Evolutionary conservation across 2,113 vertebrate species (phyloP).

Genomic region (Coptodon rendalli): DNA sequence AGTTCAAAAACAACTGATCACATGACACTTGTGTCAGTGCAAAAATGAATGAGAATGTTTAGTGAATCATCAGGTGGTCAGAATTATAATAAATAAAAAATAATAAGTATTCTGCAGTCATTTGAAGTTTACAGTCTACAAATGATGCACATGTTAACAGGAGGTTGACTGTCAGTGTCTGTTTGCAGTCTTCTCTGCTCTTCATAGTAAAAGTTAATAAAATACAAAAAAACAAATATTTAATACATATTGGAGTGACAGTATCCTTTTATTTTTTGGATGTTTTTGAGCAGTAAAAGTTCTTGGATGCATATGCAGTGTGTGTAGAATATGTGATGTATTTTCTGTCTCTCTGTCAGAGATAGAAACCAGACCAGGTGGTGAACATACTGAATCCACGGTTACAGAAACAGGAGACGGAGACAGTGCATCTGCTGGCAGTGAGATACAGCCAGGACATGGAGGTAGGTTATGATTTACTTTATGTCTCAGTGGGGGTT

Average conservation of each 20-base stretch:
- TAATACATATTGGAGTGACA: background rate
- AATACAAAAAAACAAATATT: background rate
- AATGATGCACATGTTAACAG: background rate
- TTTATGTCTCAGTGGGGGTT: background rate
- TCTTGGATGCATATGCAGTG: background rate
- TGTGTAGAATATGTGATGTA: background rate
- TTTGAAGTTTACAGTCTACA: accelerated
- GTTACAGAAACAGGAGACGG: background rate
- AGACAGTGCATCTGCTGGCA: background rate
- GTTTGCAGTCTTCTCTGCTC: background rate
- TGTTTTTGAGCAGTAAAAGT: background rate
- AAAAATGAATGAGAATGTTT: background rate
- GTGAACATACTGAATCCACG: background rate
- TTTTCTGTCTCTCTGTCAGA: background rate
- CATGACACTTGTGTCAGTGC: background rate
- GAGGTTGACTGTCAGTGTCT: background rate
- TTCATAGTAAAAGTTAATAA: background rate
- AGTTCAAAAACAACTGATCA: background rate
- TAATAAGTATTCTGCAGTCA: background rate
- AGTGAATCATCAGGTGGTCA: background rate
- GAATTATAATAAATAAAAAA: background rate
- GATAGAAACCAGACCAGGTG: background rate
- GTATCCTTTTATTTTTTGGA: background rate
- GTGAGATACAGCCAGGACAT: background rate
- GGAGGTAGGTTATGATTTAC: background rate